Evolutionary conservation across 2,888 invertebrate genomes (phyloP), one percentile per base, ranked within the genome.

Genomic region (Therioaphis trifolii): DNA sequence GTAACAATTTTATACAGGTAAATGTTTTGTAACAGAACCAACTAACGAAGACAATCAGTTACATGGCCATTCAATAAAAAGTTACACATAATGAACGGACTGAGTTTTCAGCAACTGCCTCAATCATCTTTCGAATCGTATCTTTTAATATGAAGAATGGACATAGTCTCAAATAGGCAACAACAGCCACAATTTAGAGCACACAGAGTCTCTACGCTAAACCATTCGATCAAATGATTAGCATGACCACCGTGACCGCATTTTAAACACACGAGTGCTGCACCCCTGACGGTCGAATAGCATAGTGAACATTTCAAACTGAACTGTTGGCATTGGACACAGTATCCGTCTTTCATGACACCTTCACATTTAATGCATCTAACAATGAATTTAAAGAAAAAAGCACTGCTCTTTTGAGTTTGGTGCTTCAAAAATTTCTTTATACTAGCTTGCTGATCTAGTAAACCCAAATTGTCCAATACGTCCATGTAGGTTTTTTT

Each of bases 161-260:
- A 89, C 85, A 90, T 90, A 84, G 92, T 94, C 88, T 95, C 94
- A 85, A 92, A 91, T 84, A 96, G 90, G 88, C 98, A 98, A 86
- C 91, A 91, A 89, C 98, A 98, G 40, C 97, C 97, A 89, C 98
- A 98, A 43, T 97, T 97, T 1, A 95, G 93, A 0, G 98, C 95
- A 87, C 98, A 98, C 11, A 93, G 90, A 82, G 92, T 92, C 88
- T 95, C 93, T 79, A 91, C 91, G 52, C 91, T 89, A 88, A 95
- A 94, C 98, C 98, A 98, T 79, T 93, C 91, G 87, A 92, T 90
- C 90, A 98, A 92, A 89, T 97, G 97, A 74, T 90, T 89, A 3
- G 94, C 92, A 89, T 98, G 98, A 0, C 97, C 98, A 2, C 97
- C 97, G 89, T 98, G 98, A 0, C 96, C 96, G 89, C 98, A 98